phyloP scores from a whole-genome alignment of 2,113 vertebrate genomes.

The Alethe castanea region DNA sequence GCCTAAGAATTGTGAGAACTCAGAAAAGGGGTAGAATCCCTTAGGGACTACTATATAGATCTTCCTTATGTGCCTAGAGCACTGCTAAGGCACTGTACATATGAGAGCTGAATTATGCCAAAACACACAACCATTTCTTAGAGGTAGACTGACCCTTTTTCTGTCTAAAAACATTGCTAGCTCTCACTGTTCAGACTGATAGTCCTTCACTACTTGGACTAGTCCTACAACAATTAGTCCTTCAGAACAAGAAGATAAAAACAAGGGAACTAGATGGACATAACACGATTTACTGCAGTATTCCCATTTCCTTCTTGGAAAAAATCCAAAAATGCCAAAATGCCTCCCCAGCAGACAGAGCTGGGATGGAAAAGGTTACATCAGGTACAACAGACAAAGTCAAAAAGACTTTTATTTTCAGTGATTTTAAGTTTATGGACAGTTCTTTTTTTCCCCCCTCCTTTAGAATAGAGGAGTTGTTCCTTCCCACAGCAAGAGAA shows the following conservation, averaged over 20 bases:
- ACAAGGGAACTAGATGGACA: not conserved
- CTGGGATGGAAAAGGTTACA: not conserved
- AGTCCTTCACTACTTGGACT: not conserved
- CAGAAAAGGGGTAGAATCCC: not conserved
- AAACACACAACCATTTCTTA: not conserved
- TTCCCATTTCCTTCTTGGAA: not conserved
- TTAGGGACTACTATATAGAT: conserved; percentile 2
- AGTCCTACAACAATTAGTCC: not conserved
- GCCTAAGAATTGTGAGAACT: not conserved
- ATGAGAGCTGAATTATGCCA: not conserved
- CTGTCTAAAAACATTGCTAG: not conserved
- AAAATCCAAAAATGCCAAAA: not conserved
- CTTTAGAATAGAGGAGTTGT: not conserved
- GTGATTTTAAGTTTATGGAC: not conserved
- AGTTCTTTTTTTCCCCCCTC: not conserved
- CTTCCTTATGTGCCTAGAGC: not conserved
- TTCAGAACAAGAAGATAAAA: not conserved
- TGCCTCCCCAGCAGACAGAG: not conserved
- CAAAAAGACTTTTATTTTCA: not conserved
- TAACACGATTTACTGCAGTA: not conserved
- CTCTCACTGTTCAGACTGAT: not conserved
- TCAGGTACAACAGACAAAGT: not conserved
- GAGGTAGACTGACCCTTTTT: not conserved
- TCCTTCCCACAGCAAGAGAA: not conserved
- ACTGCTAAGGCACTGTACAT: not conserved